phyloP scores from a whole-genome alignment of 2,113 vertebrate species.

The Cyrtonyx montezumae region DNA sequence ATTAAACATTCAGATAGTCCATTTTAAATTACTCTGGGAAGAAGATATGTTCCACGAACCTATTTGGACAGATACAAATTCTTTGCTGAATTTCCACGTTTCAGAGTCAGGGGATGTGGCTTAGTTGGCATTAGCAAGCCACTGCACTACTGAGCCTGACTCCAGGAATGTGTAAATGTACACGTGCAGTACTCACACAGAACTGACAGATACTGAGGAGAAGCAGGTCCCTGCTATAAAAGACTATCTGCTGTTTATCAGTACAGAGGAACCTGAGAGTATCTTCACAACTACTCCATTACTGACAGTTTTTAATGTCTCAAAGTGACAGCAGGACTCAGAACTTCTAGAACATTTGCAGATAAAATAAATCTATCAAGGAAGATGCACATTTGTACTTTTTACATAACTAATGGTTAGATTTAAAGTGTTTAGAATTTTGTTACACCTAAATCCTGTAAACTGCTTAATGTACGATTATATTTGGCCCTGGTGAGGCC shows the following conservation, averaged over 20 bases:
- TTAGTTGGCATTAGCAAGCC: not conserved
- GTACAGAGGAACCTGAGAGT: not conserved
- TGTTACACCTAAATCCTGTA: not conserved
- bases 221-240: not conserved
- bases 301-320: not conserved
- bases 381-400: not conserved
- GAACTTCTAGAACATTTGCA: not conserved
- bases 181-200: not conserved
- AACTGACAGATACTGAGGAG: not conserved
- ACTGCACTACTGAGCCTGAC: not conserved
- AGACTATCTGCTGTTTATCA: not conserved
- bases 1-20: not conserved
- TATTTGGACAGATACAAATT: not conserved
- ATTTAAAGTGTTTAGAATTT: not conserved
- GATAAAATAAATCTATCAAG: not conserved
- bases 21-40: not conserved
- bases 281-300: not conserved
- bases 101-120: not conserved
- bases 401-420: not conserved
- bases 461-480: not conserved
- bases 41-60: not conserved
- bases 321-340: not conserved
- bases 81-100: not conserved
- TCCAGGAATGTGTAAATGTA: not conserved
- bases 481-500: too few species aligned